A percentile compares a stretch with the other conserved stretches of the same genome.
Conservation (phyloP, 2,797 vertebrate species). For the Monodelphis domestica region DNA sequence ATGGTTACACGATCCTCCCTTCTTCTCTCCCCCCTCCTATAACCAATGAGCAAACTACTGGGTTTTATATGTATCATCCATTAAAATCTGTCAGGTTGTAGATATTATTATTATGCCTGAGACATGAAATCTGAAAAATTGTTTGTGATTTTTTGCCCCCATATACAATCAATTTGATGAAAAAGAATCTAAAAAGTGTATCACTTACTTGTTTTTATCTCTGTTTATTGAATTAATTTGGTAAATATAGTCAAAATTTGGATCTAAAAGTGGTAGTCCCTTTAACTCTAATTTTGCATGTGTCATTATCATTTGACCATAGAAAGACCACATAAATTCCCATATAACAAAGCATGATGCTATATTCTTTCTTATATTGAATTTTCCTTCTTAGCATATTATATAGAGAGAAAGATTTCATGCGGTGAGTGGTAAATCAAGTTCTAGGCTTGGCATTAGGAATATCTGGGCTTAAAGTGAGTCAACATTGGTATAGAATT, state of each 20-base stretch:
- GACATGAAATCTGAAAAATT: neutral
- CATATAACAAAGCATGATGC: neutral
- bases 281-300: neutral
- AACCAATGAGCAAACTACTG: no score
- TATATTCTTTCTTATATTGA: neutral
- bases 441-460: no score
- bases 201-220: conserved; percentile 21
- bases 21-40: conserved; percentile 12
- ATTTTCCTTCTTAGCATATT: neutral
- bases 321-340: neutral
- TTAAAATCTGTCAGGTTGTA: conserved; percentile 7
- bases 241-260: conserved; percentile 5
- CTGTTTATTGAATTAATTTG: neutral
- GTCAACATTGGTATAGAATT: neutral
- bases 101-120: neutral
- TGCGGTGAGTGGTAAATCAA: neutral
- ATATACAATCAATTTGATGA: conserved; percentile 25
- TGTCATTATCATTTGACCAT: neutral
- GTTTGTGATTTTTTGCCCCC: neutral
- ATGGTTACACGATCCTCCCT: no score
- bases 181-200: neutral
- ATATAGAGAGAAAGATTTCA: neutral
- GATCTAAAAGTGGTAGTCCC: neutral
- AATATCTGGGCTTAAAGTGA: neutral
- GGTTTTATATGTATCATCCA: no score